These are phyloP conservation scores for Illadopsis cleaveri DNA, from an alignment of 2,113 vertebrate genomes.

Conservation along the genomic window DNA sequence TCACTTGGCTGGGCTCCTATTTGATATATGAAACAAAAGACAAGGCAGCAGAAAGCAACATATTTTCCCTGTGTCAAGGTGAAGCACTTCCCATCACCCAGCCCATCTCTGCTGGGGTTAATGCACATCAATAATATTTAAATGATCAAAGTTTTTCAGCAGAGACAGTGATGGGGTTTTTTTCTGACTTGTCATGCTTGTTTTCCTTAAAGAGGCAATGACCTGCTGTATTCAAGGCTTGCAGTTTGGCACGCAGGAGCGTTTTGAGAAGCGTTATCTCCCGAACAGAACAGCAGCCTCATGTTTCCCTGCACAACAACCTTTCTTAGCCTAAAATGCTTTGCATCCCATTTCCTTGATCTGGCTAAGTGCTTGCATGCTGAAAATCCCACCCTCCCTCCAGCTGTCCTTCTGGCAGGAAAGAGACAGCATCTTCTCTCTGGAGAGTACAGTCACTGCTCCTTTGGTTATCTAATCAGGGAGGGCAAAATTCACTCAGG, in stretches of 20 bases:
- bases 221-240: neutral
- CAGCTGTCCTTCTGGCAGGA: slow-evolving; percentile 67
- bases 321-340: slow-evolving; percentile 62
- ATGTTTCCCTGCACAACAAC: slow-evolving; percentile 61
- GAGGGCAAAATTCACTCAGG: slow-evolving; percentile 31
- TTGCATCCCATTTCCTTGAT: slow-evolving; percentile 67
- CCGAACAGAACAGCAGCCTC: slow-evolving; percentile 55
- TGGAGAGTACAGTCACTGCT: slow-evolving; percentile 56
- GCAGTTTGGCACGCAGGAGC: slow-evolving; percentile 31
- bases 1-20: slow-evolving; percentile 40
- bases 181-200: slow-evolving; percentile 58
- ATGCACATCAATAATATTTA: neutral
- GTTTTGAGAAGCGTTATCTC: slow-evolving; percentile 10
- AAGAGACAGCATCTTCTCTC: slow-evolving; percentile 55
- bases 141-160: slow-evolving; percentile 49
- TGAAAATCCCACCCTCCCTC: slow-evolving; percentile 64
- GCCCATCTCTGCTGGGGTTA: slow-evolving; percentile 2
- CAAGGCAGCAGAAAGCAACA: slow-evolving; percentile 9
- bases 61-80: slow-evolving; percentile 25
- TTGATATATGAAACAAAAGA: slow-evolving; percentile 38
- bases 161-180: neutral
- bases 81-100: slow-evolving; percentile 26
- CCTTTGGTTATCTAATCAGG: slow-evolving; percentile 66
- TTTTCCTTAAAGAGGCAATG: slow-evolving; percentile 50
- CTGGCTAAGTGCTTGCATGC: slow-evolving; percentile 64